phyloP scores from a whole-genome alignment of 1,140 invertebrate genomes.

The Physella acuta region DNA sequence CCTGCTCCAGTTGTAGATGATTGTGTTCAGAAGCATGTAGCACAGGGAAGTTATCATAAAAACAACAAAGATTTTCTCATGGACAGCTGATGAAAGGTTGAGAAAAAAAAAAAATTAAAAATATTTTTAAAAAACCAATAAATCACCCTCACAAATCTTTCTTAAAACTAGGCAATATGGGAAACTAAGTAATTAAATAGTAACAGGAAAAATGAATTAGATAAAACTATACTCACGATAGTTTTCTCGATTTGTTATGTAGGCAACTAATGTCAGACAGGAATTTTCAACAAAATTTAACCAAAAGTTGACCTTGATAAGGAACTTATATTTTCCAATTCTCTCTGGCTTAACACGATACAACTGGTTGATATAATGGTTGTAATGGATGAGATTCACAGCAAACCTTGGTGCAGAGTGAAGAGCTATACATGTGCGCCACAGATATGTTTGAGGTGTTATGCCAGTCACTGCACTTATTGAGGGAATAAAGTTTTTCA shows the following conservation, averaged over 20 bases:
- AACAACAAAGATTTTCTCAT: slow-evolving; percentile 88
- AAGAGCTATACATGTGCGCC: slow-evolving; percentile 86
- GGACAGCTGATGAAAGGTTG: slow-evolving; percentile 73
- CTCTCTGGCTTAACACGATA: slow-evolving; percentile 43
- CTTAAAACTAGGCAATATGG: not conserved
- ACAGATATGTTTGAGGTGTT: slow-evolving; percentile 86
- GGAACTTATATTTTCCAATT: slow-evolving; percentile 61
- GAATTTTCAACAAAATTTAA: slow-evolving; percentile 81
- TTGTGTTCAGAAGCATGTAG: slow-evolving; percentile 72
- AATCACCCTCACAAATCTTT: too few relatives aligned
- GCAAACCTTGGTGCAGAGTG: slow-evolving; percentile 85
- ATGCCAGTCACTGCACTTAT: slow-evolving; percentile 93
- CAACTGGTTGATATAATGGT: slow-evolving; percentile 63
- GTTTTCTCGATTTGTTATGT: slow-evolving; percentile 90
- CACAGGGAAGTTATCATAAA: slow-evolving; percentile 85
- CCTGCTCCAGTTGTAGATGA: slow-evolving; percentile 49
- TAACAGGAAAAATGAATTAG: too few relatives aligned
- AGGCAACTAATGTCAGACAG: slow-evolving; percentile 82
- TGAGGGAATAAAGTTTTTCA: slow-evolving; percentile 87
- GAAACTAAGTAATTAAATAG: not conserved
- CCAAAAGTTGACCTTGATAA: slow-evolving; percentile 79
- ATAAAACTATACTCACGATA: slow-evolving; percentile 75
- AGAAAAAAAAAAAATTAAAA: too few relatives aligned
- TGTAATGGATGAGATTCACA: slow-evolving; percentile 74
- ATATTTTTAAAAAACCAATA: too few relatives aligned